A percentile compares a stretch with the other conserved stretches of the same genome.
Evolutionary conservation across 2,113 vertebrate genomes (phyloP).

Genomic region (Smithornis capensis): DNA sequence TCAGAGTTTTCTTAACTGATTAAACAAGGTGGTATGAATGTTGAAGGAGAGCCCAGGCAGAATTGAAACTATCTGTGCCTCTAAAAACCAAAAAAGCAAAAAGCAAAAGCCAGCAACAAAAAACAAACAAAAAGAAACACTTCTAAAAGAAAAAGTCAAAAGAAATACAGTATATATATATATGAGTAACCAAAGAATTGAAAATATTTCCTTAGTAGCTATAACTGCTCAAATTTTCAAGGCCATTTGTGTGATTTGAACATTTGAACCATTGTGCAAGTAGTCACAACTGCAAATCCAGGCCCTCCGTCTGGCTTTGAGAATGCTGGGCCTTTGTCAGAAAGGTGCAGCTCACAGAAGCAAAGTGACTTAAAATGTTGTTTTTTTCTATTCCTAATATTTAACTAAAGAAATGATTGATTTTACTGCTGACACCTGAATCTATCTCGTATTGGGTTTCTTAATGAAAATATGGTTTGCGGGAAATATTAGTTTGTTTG

Average conservation of each 20-base stretch:
- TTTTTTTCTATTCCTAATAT: not conserved
- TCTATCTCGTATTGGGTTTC: not conserved
- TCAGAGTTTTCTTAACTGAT: not conserved
- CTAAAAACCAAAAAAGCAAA: not conserved
- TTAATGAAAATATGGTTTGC: not conserved
- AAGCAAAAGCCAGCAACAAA: no score
- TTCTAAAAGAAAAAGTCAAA: accelerated
- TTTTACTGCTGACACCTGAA: not conserved
- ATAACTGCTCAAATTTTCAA: not conserved
- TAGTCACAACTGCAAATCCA: not conserved
- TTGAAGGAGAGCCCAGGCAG: not conserved
- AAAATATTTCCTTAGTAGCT: not conserved
- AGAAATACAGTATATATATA: accelerated
- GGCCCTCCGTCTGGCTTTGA: not conserved
- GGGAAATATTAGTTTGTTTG: not conserved
- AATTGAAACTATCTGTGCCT: not conserved
- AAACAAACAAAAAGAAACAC: no score
- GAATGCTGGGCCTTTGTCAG: not conserved
- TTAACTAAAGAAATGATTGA: not conserved
- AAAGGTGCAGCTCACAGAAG: not conserved
- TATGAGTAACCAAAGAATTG: not conserved
- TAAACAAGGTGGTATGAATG: not conserved
- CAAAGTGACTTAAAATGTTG: not conserved
- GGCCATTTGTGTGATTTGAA: not conserved
- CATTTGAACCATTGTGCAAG: not conserved